phyloP scores from a whole-genome alignment of 2,113 vertebrate species.

The Sus scrofa region DNA sequence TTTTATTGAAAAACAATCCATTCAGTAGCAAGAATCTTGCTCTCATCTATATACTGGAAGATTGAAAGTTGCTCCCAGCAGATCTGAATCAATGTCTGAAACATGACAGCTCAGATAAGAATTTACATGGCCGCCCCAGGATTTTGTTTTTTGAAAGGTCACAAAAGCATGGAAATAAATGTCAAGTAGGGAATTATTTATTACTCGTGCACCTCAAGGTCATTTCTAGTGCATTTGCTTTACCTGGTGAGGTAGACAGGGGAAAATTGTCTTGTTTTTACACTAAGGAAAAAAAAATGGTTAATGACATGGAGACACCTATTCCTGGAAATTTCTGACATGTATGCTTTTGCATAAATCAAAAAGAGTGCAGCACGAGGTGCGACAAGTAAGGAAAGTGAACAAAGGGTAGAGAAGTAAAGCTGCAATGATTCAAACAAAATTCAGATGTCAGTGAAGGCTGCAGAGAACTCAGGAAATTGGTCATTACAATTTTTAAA shows the following conservation, averaged over 20 bases:
- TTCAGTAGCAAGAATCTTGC: not conserved
- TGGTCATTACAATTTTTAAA: not conserved
- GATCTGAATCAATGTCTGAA: not conserved
- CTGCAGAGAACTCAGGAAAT: not conserved
- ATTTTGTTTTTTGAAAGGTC: conserved; percentile 51
- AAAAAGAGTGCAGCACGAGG: not conserved
- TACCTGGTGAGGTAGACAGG: not conserved
- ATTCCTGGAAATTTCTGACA: not conserved
- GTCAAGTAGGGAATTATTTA: conserved; percentile 33
- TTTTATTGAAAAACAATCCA: not conserved
- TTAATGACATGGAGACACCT: not conserved
- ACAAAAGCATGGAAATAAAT: conserved; percentile 29
- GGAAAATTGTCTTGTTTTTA: not conserved
- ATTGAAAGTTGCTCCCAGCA: not conserved
- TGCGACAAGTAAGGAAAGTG: not conserved
- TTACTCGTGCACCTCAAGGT: not conserved
- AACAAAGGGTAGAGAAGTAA: not conserved
- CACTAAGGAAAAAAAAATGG: not conserved
- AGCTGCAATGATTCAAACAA: not conserved
- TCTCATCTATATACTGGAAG: not conserved
- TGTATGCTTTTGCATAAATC: not conserved
- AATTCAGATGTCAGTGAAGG: not conserved
- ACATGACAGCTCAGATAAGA: not conserved
- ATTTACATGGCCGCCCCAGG: not conserved
- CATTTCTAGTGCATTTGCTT: not conserved